These are phyloP conservation scores for Girardinus metallicus DNA, from an alignment of 2,797 vertebrate species.

Conservation along the genomic window DNA sequence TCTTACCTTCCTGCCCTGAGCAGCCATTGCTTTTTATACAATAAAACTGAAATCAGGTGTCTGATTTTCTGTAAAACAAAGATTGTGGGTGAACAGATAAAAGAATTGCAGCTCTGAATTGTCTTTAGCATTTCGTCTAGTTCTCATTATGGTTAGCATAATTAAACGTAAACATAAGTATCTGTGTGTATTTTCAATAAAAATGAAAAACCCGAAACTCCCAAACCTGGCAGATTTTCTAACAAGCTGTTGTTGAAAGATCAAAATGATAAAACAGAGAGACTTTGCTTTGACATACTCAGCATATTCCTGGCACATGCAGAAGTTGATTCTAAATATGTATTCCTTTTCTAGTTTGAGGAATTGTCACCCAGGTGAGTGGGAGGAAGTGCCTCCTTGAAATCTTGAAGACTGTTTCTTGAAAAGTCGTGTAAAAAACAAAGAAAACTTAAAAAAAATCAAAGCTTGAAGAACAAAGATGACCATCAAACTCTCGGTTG, in stretches of 20 bases:
- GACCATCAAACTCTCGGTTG: background rate
- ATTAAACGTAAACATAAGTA: background rate
- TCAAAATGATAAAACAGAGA: background rate
- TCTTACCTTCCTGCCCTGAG: background rate
- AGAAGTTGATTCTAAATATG: background rate
- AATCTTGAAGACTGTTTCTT: background rate
- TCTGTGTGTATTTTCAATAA: background rate
- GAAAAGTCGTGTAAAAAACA: background rate
- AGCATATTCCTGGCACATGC: background rate
- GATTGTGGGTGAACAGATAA: background rate
- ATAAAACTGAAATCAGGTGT: background rate
- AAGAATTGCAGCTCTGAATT: background rate
- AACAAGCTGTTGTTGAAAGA: background rate
- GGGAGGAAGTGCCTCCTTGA: too few species aligned
- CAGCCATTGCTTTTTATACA: background rate
- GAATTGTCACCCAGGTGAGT: background rate
- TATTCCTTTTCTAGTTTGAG: background rate
- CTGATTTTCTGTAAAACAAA: background rate
- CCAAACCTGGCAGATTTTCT: background rate
- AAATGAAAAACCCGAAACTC: background rate
- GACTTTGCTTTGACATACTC: background rate
- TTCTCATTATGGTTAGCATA: background rate
- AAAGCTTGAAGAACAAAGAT: background rate
- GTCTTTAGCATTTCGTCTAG: background rate
- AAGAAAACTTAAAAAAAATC: background rate